Conservation (phyloP, 2,797 vertebrate species). For the Scyliorhinus canicula region DNA sequence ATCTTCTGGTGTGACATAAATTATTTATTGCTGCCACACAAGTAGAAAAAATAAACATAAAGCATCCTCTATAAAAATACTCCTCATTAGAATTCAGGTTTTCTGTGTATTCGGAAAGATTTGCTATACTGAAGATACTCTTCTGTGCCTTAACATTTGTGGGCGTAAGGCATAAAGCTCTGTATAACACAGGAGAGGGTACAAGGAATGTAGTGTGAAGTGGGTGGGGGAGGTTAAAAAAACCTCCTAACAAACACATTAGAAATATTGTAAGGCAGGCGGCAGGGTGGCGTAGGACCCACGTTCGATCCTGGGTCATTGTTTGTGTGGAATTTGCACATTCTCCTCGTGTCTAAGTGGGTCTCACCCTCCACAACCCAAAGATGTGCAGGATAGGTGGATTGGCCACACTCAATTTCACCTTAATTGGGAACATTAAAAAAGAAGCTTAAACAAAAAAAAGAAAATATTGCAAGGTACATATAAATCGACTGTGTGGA, state of each 20-base stretch:
- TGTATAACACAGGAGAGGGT: background rate
- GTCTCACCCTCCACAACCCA: no score
- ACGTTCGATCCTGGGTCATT: no score
- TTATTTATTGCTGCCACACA: slow-evolving; percentile 12
- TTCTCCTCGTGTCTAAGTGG: no score
- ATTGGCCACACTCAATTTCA: no score
- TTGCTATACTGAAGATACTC: background rate
- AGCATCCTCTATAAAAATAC: background rate
- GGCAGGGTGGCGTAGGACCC: no score
- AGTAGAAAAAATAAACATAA: slow-evolving; percentile 10
- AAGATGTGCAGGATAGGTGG: no score
- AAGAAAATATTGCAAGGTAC: background rate
- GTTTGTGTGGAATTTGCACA: no score
- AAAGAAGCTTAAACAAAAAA: no score
- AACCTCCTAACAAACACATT: no score
- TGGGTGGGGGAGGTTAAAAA: background rate
- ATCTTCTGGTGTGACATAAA: background rate
- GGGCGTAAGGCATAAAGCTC: background rate
- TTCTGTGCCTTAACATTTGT: background rate
- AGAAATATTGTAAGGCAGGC: background rate
- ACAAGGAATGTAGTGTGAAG: background rate
- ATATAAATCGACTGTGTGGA: background rate
- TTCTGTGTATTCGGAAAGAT: background rate
- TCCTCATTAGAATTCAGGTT: slow-evolving; percentile 30
- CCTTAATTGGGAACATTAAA: no score